These are phyloP conservation scores for Bradypus variegatus DNA, from an alignment of 2,797 vertebrate genomes.

Conservation along the genomic window DNA sequence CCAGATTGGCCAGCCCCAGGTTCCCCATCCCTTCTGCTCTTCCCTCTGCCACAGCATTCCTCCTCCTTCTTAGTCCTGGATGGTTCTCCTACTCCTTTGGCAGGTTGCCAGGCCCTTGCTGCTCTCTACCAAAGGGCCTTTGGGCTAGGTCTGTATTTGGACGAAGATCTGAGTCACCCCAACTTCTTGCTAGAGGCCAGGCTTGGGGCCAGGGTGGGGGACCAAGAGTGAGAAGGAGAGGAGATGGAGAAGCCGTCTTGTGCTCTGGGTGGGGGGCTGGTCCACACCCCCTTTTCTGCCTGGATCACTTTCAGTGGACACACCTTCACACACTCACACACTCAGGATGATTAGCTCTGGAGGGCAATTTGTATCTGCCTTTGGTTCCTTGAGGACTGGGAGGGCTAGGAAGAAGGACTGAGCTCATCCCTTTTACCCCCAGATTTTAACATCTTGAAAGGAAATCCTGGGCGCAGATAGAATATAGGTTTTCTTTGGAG, in stretches of 20 bases:
- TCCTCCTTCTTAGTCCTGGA: constrained; percentile 52
- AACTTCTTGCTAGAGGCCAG: not conserved
- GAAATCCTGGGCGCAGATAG: not conserved
- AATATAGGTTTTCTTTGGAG: constrained; percentile 6
- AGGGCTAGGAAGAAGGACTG: not conserved
- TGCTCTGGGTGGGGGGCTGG: not conserved
- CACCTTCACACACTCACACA: not conserved
- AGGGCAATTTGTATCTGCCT: not conserved
- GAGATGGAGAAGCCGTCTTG: not conserved
- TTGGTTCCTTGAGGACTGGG: constrained; percentile 1
- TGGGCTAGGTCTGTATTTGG: constrained; percentile 20
- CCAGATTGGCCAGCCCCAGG: constrained; percentile 68
- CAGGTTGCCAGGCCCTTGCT: constrained; percentile 32
- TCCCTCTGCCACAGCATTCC: constrained; percentile 50
- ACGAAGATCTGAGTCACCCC: not conserved
- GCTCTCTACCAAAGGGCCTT: constrained; percentile 37
- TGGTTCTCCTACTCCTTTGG: constrained; percentile 51
- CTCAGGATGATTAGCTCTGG: not conserved
- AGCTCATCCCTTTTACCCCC: not conserved
- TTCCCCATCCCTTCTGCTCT: constrained; percentile 50
- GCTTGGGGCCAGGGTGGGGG: not conserved
- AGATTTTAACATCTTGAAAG: constrained; percentile 21
- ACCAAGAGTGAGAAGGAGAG: not conserved
- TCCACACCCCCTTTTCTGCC: not conserved
- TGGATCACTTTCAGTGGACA: not conserved